Percentiles rank a stretch among this genome's conserved stretches.
These are phyloP conservation scores for Notarius lentiginosus DNA, from an alignment of 2,113 vertebrate genomes.

Conservation along the genomic window DNA sequence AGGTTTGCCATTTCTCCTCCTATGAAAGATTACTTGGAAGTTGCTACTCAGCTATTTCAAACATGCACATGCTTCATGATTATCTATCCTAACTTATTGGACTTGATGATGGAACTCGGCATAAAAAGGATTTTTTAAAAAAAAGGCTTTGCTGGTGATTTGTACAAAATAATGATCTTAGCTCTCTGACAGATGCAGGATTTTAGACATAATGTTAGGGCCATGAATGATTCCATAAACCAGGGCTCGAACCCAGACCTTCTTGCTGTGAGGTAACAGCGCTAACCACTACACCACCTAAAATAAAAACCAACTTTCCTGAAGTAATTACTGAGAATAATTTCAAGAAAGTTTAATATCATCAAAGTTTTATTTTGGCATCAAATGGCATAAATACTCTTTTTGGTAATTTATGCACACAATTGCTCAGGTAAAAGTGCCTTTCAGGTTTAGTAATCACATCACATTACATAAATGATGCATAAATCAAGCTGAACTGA, in stretches of 20 bases:
- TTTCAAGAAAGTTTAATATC: too few species aligned
- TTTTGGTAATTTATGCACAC: too few species aligned
- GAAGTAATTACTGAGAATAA: too few species aligned
- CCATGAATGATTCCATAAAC: background rate
- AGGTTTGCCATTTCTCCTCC: slow-evolving; percentile 62
- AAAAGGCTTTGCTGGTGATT: slow-evolving; percentile 3
- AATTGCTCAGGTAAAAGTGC: too few species aligned
- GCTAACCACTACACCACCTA: too few species aligned
- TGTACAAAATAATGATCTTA: background rate
- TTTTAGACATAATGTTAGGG: background rate
- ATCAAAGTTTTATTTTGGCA: too few species aligned
- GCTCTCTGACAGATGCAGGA: background rate
- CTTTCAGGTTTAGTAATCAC: too few species aligned
- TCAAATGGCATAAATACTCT: too few species aligned
- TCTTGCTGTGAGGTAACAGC: too few species aligned
- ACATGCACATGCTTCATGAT: background rate
- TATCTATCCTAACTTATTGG: background rate
- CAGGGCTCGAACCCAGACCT: too few species aligned
- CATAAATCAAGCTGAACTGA: too few species aligned
- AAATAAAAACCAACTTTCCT: background rate
- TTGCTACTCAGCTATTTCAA: slow-evolving; percentile 64
- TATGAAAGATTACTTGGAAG: slow-evolving; percentile 47
- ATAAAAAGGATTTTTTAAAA: background rate
- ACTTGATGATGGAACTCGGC: background rate
- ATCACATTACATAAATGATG: too few species aligned